Evolutionary conservation across 2,113 vertebrate species (phyloP).

Genomic region (Perccottus glenii): DNA sequence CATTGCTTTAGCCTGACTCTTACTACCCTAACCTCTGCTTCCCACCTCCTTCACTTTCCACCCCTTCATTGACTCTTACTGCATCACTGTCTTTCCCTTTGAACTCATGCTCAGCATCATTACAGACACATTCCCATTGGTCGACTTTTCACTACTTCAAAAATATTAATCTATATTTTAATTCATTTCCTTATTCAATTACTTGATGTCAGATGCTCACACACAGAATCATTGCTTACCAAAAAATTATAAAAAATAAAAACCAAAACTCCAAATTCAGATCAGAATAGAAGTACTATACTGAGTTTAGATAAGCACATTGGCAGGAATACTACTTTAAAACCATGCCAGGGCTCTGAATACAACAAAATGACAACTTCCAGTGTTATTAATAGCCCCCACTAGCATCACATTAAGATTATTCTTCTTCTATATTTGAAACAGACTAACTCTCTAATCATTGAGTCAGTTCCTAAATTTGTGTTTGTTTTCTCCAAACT

Average conservation of each 20-base stretch:
- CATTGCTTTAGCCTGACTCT: neutral
- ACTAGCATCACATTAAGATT: no score
- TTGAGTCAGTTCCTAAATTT: neutral
- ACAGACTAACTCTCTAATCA: neutral
- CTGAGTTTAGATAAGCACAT: constrained; percentile 3
- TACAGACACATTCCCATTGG: neutral
- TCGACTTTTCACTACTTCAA: constrained; percentile 16
- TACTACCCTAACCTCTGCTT: neutral
- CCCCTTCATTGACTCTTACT: constrained; percentile 10
- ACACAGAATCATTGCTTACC: constrained; percentile 6
- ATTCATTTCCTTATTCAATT: constrained; percentile 7
- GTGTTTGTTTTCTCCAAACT: neutral
- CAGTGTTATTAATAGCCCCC: neutral
- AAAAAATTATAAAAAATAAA: constrained; percentile 1
- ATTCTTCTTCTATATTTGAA: neutral
- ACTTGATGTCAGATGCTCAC: constrained; percentile 14
- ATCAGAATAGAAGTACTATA: constrained; percentile 10
- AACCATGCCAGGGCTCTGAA: neutral
- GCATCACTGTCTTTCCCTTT: constrained; percentile 6
- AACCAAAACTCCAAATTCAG: constrained; percentile 12
- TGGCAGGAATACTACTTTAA: neutral
- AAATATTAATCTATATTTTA: constrained; percentile 11
- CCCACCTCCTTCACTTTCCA: neutral
- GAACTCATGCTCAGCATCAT: constrained; percentile 12
- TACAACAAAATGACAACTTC: neutral